A percentile compares a stretch with the other conserved stretches of the same genome.
Conservation (phyloP, 2,113 vertebrate species). For the Bujurquina vittata region DNA sequence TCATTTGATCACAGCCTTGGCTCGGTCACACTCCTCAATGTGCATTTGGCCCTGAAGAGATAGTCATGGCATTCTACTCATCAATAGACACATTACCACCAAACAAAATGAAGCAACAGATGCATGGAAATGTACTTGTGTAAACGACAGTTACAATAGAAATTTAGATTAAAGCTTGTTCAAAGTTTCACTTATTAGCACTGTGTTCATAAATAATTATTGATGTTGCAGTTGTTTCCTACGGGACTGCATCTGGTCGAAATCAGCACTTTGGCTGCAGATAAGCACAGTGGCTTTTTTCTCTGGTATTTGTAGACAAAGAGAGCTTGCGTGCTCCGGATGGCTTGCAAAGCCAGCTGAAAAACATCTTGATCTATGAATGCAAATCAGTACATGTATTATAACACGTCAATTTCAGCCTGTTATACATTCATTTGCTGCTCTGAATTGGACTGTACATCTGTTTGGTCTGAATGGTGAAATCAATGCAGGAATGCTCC, state of each 20-base stretch:
- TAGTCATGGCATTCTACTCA: constrained; percentile 58
- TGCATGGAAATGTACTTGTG: constrained; percentile 53
- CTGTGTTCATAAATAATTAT: constrained; percentile 47
- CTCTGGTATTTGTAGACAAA: constrained; percentile 30
- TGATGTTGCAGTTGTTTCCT: constrained; percentile 42
- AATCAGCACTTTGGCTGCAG: constrained; percentile 50
- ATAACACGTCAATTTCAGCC: constrained; percentile 29
- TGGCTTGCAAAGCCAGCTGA: constrained; percentile 31
- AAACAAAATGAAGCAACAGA: constrained; percentile 49
- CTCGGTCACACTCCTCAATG: constrained; percentile 34
- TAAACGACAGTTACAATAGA: constrained; percentile 44
- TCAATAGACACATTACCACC: constrained; percentile 56
- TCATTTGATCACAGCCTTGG: constrained; percentile 32
- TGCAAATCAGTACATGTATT: constrained; percentile 56
- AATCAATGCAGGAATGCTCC: constrained; percentile 57
- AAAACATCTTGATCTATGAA: constrained; percentile 49
- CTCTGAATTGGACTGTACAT: constrained; percentile 43
- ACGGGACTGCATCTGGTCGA: constrained; percentile 40
- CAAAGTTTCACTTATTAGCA: constrained; percentile 52
- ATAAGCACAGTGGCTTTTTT: constrained; percentile 20
- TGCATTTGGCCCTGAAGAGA: constrained; percentile 46
- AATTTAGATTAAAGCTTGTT: constrained; percentile 49
- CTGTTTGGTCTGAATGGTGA: constrained; percentile 56
- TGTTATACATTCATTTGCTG: constrained; percentile 11
- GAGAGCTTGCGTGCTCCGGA: constrained; percentile 14